Evolutionary conservation across 2,888 invertebrate species (phyloP).

Genomic region (Cremastobaeus sp.): DNA sequence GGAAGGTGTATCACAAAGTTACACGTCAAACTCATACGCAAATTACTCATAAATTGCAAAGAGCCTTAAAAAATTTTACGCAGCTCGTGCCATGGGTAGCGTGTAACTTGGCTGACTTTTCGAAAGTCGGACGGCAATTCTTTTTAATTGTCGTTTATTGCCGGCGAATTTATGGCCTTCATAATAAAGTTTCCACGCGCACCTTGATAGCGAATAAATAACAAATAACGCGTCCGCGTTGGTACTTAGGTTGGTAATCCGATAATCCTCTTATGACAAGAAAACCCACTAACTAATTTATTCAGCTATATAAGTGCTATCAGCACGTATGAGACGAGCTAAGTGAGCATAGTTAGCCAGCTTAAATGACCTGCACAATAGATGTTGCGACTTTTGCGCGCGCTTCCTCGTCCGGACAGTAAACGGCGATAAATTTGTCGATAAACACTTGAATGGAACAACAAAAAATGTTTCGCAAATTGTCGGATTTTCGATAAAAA

Average conservation of each 20-base stretch:
- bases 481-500: constrained; percentile 22
- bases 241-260: constrained; percentile 43
- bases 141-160: constrained; percentile 41
- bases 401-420: constrained; percentile 29
- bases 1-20: too few species aligned
- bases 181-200: constrained; percentile 27
- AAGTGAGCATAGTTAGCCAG: constrained; percentile 42
- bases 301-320: constrained; percentile 47
- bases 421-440: constrained; percentile 26
- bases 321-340: constrained; percentile 42
- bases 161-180: constrained; percentile 27
- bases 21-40: too few species aligned
- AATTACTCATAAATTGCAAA: too few species aligned
- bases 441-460: constrained; percentile 6
- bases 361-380: constrained; percentile 33
- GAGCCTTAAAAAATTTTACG: background rate
- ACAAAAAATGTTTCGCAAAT: background rate
- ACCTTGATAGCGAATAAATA: constrained; percentile 40
- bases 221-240: constrained; percentile 39
- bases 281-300: constrained; percentile 50
- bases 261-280: constrained; percentile 53
- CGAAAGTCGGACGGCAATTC: constrained; percentile 13
- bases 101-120: constrained; percentile 7
- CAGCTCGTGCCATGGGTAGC: too few species aligned
- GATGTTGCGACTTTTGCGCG: constrained; percentile 20